Base-by-base conservation (phyloP, 2,797 vertebrate species). In the Gephyroberyx darwinii region DNA sequence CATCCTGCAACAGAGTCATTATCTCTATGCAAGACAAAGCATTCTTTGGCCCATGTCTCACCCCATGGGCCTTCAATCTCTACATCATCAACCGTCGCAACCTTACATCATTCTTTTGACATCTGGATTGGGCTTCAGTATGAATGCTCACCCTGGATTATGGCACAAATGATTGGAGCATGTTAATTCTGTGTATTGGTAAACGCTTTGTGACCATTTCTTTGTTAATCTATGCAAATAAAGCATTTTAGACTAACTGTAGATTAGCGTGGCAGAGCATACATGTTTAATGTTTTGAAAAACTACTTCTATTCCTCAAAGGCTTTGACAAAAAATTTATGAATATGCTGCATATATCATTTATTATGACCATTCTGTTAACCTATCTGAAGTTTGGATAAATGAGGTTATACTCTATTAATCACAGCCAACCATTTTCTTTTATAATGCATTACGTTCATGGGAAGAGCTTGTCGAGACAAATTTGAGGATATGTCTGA, bases 371-470 rank as follows among this genome's bases (percentile, higher is more conserved):
- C 2, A 6, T 63, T 72, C 64, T 26, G 31, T 53, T 59, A 41
- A 45, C 45, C 67, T 61, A 56, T 59, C 16, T 64, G 33, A 33
- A 19, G 35, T 57, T n/a, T 56, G 45, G 4, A 4, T 47, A 50
- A 70, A 57, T 60, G 22, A 57, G 26, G 48, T 45, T 58, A 69
- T 67, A 26, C 31, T 47, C 39, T 43, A 74, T 86, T 79, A 80
- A 69, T 56, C 52, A 51, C 1, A 53, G 60, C 71, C 66, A 61
- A 81, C 31, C 57, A 43, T 41, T 66, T 64, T 39, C 48, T 63
- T 80, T 72, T 39, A 80, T 77, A 65, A 68, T 83, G 37, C 65
- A 69, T 78, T 63, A 75, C 22, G 12, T 61, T 72, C 8, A 47
- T 31, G 37, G n/a, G 47, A 73, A 57, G 20, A 47, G 48, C 67